Percentiles rank a stretch among this genome's conserved stretches.
These are phyloP conservation scores for Raja brachyura DNA, from an alignment of 2,113 vertebrate species.

Conservation along the genomic window DNA sequence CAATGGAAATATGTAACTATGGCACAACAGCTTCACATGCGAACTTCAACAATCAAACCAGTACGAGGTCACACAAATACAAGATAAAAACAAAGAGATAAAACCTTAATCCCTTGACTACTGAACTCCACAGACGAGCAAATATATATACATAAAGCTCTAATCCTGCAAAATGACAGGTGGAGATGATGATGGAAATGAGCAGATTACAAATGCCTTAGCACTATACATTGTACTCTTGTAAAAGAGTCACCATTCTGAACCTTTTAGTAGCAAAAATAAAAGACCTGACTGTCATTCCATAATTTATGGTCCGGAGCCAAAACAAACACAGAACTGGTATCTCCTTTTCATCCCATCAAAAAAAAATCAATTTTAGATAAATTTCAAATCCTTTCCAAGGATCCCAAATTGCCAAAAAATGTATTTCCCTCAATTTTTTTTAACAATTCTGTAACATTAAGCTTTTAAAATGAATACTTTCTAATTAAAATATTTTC, in stretches of 20 bases:
- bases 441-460: not conserved
- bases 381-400: not conserved
- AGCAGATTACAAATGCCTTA: slow-evolving; percentile 15
- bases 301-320: not conserved
- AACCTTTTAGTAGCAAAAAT: not conserved
- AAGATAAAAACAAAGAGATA: slow-evolving; percentile 1
- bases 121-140: not conserved
- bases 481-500: not conserved
- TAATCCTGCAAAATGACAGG: slow-evolving; percentile 3
- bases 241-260: not conserved
- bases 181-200: not conserved
- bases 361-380: not conserved
- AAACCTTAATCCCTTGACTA: slow-evolving; percentile 19
- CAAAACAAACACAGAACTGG: not conserved
- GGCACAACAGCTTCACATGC: not conserved
- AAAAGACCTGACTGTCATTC: not conserved
- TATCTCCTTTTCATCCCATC: not conserved
- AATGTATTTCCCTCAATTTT: not conserved
- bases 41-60: not conserved
- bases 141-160: slow-evolving; percentile 30
- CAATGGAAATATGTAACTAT: not conserved
- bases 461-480: not conserved
- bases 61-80: not conserved
- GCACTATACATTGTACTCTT: not conserved
- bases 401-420: not conserved